phyloP scores from a whole-genome alignment of 2,797 vertebrate genomes.

The Chelon labrosus region DNA sequence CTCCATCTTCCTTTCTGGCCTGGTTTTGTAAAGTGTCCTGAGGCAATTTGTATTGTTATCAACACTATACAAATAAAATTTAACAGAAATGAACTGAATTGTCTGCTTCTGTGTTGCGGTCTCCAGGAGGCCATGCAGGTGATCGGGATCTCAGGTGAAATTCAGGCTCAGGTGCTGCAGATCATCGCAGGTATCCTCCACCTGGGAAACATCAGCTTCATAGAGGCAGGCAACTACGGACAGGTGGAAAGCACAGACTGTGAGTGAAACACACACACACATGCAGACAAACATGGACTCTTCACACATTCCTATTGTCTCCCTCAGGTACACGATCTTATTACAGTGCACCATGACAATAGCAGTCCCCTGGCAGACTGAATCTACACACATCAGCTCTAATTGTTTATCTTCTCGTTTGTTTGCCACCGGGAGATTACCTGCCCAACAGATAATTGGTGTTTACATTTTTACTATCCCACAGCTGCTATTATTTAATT shows the following conservation, averaged over 20 bases:
- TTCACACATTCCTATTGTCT: neutral
- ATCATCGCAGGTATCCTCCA: conserved; percentile 95
- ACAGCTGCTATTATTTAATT: neutral
- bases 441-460: conserved; percentile 37
- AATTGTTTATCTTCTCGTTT: conserved; percentile 43
- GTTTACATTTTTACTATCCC: conserved; percentile 21
- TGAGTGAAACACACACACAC: conserved; percentile 81
- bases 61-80: too few species aligned
- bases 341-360: conserved; percentile 34
- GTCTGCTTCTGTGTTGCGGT: conserved; percentile 1
- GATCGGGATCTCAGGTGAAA: conserved; percentile 88
- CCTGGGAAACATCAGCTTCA: conserved; percentile 94
- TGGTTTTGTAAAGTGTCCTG: too few species aligned
- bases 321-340: conserved; percentile 27
- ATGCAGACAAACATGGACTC: neutral
- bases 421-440: conserved; percentile 17
- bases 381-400: conserved; percentile 7
- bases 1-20: too few species aligned
- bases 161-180: conserved; percentile 91
- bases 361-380: conserved; percentile 16
- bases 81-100: neutral
- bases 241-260: conserved; percentile 92
- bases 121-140: conserved; percentile 95
- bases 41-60: too few species aligned
- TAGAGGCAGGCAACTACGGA: conserved; percentile 94